Evolutionary conservation across 2,113 vertebrate genomes (phyloP).

Genomic region (Phylloscopus trochiloides): DNA sequence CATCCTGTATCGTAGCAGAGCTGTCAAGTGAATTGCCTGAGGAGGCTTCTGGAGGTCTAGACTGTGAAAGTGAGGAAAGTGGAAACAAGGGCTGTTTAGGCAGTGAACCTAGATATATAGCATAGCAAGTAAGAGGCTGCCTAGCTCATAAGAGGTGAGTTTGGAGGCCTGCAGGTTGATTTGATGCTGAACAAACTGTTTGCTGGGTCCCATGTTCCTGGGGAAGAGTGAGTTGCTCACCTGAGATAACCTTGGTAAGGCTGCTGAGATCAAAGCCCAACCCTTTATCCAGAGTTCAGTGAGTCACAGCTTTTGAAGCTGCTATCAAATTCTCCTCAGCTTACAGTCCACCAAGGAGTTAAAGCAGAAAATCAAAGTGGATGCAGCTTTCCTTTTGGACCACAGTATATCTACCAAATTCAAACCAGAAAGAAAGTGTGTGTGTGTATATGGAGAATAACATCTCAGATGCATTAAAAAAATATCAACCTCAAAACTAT

Average conservation of each 20-base stretch:
- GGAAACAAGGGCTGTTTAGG: neutral
- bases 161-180: neutral
- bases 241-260: neutral
- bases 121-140: neutral
- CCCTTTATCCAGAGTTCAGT: neutral
- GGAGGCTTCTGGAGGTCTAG: neutral
- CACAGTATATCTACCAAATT: neutral
- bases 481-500: accelerated
- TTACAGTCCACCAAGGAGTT: neutral
- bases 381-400: neutral
- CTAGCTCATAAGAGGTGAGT: neutral
- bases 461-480: neutral
- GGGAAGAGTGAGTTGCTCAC: neutral
- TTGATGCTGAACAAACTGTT: neutral
- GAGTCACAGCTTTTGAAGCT: neutral
- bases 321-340: neutral
- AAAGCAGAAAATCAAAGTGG: neutral
- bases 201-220: accelerated
- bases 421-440: neutral
- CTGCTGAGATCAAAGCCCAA: neutral
- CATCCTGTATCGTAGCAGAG: neutral
- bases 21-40: neutral
- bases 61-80: neutral
- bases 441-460: neutral
- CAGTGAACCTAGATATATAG: neutral